Evolutionary conservation across 2,113 vertebrate genomes (phyloP).

Genomic region (Chloroceryle aenea): DNA sequence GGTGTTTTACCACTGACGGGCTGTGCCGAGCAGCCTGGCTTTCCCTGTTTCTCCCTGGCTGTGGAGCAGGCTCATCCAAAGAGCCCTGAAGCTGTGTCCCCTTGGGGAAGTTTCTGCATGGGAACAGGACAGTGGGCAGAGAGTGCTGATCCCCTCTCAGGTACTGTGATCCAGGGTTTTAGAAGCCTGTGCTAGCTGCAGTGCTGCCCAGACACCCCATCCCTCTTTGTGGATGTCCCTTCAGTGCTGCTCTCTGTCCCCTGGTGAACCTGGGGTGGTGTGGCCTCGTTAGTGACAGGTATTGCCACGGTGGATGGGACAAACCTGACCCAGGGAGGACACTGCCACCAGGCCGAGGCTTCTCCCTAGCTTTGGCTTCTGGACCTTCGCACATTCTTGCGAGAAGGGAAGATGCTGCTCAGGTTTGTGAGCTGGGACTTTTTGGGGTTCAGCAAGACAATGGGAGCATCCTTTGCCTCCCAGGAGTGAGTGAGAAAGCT

Average conservation of each 20-base stretch:
- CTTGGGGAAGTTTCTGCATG: fast-evolving
- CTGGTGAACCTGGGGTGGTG: background rate
- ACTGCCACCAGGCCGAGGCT: background rate
- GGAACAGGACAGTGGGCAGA: background rate
- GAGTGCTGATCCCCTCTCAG: fast-evolving
- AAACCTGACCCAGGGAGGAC: background rate
- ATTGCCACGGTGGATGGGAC: background rate
- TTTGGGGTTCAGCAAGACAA: fast-evolving
- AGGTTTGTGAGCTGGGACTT: background rate
- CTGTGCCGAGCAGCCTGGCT: background rate
- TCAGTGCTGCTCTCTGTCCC: background rate
- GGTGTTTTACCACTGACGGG: background rate
- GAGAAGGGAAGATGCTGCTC: background rate
- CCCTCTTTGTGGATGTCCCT: background rate
- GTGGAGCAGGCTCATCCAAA: background rate
- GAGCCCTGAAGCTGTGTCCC: fast-evolving
- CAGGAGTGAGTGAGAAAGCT: background rate
- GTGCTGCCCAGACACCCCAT: fast-evolving
- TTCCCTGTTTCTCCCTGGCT: background rate
- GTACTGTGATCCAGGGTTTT: fast-evolving
- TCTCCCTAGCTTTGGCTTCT: background rate
- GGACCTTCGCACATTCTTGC: background rate
- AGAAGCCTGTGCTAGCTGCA: background rate
- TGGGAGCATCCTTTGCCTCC: background rate
- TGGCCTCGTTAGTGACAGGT: background rate